A percentile compares a stretch with the other conserved stretches of the same genome.
phyloP scores from a whole-genome alignment of 1,140 invertebrate species.

The Matsumurasca onukii region DNA sequence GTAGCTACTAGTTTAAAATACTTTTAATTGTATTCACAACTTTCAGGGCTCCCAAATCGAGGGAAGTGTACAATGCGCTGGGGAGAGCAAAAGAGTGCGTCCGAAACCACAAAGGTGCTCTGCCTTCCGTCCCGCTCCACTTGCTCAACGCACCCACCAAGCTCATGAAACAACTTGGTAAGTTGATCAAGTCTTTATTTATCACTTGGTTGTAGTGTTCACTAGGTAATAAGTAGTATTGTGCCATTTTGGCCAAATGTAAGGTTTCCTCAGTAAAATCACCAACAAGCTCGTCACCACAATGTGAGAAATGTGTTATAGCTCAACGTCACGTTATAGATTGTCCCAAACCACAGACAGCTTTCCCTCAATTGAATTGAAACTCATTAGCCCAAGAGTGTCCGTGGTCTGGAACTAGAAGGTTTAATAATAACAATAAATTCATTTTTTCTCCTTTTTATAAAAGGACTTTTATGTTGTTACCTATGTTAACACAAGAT shows the following conservation, averaged over 20 bases:
- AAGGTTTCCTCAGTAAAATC: too few relatives aligned
- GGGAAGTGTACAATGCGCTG: slow-evolving; percentile 67
- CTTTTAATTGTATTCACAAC: too few relatives aligned
- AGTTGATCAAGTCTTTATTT: slow-evolving; percentile 26
- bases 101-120: slow-evolving; percentile 62
- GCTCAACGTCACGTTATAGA: neutral
- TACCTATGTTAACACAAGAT: too few relatives aligned
- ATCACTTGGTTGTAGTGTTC: neutral
- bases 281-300: neutral
- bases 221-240: neutral
- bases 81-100: slow-evolving; percentile 60
- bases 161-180: slow-evolving; percentile 75
- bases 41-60: slow-evolving; percentile 72
- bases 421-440: too few relatives aligned
- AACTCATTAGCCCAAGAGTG: too few relatives aligned
- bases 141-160: slow-evolving; percentile 78
- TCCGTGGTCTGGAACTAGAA: too few relatives aligned
- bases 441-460: too few relatives aligned
- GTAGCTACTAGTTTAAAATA: too few relatives aligned
- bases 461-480: too few relatives aligned
- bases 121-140: slow-evolving; percentile 72
- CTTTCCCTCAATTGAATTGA: neutral
- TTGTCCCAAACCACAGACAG: neutral
- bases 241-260: neutral
- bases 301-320: too few relatives aligned